phyloP scores from a whole-genome alignment of 2,113 vertebrate species.

The Psephotus haematonotus region DNA sequence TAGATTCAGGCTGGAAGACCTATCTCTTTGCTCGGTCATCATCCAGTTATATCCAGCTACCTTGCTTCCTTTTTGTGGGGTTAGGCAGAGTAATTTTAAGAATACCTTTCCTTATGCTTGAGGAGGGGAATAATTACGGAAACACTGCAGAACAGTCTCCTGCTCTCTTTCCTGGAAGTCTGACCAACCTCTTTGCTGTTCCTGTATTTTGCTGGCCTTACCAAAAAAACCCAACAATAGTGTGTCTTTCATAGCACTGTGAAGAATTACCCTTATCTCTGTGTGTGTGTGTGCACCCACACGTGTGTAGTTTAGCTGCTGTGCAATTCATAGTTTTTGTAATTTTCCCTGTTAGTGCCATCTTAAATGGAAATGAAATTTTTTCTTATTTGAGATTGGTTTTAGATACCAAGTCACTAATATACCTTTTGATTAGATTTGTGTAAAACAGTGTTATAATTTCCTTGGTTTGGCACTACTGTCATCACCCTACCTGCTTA shows the following conservation, averaged over 20 bases:
- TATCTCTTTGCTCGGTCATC: background rate
- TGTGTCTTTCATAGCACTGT: background rate
- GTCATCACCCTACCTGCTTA: background rate
- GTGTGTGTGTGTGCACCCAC: background rate
- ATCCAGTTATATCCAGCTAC: background rate
- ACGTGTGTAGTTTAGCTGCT: background rate
- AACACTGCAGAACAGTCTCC: background rate
- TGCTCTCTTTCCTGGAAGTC: background rate
- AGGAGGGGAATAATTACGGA: background rate
- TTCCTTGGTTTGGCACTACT: background rate
- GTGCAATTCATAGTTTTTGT: rapidly evolving
- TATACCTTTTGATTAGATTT: background rate
- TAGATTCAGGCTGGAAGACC: background rate
- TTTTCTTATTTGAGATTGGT: background rate
- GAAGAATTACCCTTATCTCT: background rate
- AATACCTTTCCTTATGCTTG: background rate
- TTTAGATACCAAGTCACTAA: background rate
- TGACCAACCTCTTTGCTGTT: background rate
- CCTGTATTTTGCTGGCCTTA: background rate
- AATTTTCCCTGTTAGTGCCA: background rate
- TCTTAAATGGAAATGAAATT: background rate
- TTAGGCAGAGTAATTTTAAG: background rate
- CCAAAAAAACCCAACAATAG: background rate
- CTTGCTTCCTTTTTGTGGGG: background rate
- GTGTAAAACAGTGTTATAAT: background rate